A percentile compares a stretch with the other conserved stretches of the same genome.
phyloP scores from a whole-genome alignment of 2,113 vertebrate genomes.

The Cephalopterus ornatus region DNA sequence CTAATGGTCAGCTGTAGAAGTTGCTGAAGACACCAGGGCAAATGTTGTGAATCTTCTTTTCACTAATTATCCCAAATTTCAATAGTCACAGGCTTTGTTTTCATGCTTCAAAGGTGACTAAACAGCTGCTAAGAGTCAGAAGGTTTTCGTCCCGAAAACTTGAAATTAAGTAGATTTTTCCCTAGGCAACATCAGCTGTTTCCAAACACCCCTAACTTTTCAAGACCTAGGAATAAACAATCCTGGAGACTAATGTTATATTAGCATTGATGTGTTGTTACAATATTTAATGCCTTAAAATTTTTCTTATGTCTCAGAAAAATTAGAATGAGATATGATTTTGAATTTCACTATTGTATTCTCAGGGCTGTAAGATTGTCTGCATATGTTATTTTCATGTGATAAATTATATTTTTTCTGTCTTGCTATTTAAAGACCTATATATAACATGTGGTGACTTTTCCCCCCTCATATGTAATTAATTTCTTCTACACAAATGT shows the following conservation, averaged over 20 bases:
- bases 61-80: background rate
- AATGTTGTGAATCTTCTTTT: background rate
- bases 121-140: background rate
- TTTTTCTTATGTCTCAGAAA: background rate
- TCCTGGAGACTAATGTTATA: background rate
- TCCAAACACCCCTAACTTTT: background rate
- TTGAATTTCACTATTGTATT: background rate
- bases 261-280: background rate
- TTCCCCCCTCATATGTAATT: background rate
- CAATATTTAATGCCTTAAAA: background rate
- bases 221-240: background rate
- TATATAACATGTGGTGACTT: background rate
- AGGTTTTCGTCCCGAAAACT: background rate
- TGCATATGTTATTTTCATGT: background rate
- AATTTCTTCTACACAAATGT: background rate
- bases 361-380: background rate
- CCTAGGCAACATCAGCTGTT: background rate
- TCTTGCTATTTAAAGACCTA: background rate
- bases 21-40: background rate
- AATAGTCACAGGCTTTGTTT: background rate
- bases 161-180: background rate
- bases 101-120: background rate
- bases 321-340: background rate
- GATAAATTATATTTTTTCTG: background rate
- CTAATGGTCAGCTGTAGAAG: background rate